phyloP scores from a whole-genome alignment of 2,113 vertebrate species.

The Leptobrachium ailaonicum region DNA sequence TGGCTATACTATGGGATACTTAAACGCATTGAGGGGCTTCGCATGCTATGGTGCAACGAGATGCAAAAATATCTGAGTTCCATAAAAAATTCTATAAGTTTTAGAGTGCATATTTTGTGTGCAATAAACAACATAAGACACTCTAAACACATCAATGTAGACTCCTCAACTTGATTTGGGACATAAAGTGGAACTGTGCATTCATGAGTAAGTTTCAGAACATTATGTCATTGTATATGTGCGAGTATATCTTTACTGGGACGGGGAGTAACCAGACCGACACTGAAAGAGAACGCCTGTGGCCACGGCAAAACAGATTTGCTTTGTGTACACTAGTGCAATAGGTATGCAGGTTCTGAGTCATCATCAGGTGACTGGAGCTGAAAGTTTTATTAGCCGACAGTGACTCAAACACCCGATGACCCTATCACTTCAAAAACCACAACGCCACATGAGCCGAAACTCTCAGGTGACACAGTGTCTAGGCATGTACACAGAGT shows the following conservation, averaged over 20 bases:
- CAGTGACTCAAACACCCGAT: conserved; percentile 34
- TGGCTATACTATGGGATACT: no score
- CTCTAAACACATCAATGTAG: no score
- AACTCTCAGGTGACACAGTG: conserved; percentile 40
- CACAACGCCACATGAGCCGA: conserved; percentile 10
- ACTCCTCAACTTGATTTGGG: no score
- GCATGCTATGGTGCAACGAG: no score
- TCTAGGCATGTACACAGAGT: conserved; percentile 33
- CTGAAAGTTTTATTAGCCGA: conserved; percentile 34
- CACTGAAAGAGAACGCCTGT: conserved; percentile 32
- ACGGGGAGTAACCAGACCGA: conserved; percentile 15
- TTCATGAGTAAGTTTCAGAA: not conserved
- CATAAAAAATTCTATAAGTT: no score
- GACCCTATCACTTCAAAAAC: conserved; percentile 42
- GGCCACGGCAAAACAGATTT: conserved; percentile 36
- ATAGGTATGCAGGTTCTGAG: conserved; percentile 17
- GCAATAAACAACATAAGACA: no score
- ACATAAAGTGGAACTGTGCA: no score
- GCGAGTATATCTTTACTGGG: not conserved
- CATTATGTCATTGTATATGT: not conserved
- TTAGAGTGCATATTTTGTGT: no score
- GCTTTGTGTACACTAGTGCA: conserved; percentile 40
- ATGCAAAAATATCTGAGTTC: no score
- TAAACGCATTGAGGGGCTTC: no score
- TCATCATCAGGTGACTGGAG: conserved; percentile 37